These are phyloP conservation scores for Microcebus griseorufus DNA, from an alignment of 2,113 vertebrate genomes.

Conservation along the genomic window DNA sequence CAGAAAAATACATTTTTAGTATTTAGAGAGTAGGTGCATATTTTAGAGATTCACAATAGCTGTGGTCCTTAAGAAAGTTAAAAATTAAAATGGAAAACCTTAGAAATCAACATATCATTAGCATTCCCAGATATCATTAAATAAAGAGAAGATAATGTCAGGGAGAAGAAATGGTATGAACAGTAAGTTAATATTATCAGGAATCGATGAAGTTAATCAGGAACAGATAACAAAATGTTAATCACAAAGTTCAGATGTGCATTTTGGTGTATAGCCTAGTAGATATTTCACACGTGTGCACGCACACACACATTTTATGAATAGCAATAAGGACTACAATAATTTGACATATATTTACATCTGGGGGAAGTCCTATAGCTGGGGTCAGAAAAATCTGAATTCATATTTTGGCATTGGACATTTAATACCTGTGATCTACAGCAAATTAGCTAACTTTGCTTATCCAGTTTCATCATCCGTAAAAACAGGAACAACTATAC, in stretches of 20 bases:
- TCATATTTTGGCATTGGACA: background rate
- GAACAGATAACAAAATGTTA: background rate
- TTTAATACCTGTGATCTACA: background rate
- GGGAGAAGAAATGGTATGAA: background rate
- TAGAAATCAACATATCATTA: conserved; percentile 31
- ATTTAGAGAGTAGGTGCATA: conserved; percentile 21
- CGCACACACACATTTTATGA: background rate
- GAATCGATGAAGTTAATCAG: conserved; percentile 2
- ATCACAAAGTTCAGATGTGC: background rate
- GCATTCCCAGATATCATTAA: background rate
- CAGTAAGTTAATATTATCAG: background rate
- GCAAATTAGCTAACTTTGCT: background rate
- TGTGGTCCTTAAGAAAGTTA: conserved; percentile 22
- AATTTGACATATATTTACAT: background rate
- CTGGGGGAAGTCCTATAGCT: background rate
- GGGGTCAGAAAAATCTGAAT: background rate
- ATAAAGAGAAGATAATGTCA: background rate
- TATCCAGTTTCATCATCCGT: background rate
- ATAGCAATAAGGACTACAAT: background rate
- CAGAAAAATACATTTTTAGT: background rate
- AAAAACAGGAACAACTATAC: background rate
- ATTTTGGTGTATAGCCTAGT: background rate
- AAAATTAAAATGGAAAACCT: conserved; percentile 27
- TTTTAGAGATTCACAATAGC: conserved; percentile 9
- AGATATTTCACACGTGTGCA: background rate